Base-by-base conservation (phyloP, 2,113 vertebrate genomes). In the Myocastor coypus region DNA sequence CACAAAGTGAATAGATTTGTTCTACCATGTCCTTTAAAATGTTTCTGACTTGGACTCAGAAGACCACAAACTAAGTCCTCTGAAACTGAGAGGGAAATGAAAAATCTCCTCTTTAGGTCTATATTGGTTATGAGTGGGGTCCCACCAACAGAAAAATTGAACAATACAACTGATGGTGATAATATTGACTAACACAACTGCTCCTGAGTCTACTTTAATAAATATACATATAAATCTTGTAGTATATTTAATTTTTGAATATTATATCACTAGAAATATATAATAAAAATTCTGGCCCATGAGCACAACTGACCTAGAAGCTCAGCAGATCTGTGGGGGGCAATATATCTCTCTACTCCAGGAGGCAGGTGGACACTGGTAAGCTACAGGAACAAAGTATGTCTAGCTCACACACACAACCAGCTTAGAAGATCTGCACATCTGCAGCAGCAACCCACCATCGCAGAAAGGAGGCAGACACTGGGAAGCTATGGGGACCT, bases 221-320 rank as follows among this genome's bases (percentile, higher is more conserved):
- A 75, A n/a, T 46, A 32, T 1, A 20, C n/a, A 46, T 46, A 46
- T 82, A 94, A 94, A n/a, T 28, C 22, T 26, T 83, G 75, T 20
- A 83, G 17, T 30, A 46, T 32, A 11, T 93, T 77, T 7, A 87
- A 75, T 91, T 42, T 89, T 52, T 42, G 13, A 77, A 63, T 80
- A 94, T 63, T 89, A 59, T 81, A 52, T 42, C 57, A 66, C 37
- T 95, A 77, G 42, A 95, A 81, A 93, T 57, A 13, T 75, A 37
- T 30, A 89, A 46, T 57, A 57, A 57, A 16, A 4, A 57, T 57
- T 57, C 55, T 5, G 4, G 55, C 55, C 16, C 55, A 19, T 19
- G 16, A 57, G 55, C 55, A 17, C 55, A 57, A 57, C 55, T 57
- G 16, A 16, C 8, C 5, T 46, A 4, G 16, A 57, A 57, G 17